phyloP scores from a whole-genome alignment of 2,888 invertebrate species.

The Brenthis ino region DNA sequence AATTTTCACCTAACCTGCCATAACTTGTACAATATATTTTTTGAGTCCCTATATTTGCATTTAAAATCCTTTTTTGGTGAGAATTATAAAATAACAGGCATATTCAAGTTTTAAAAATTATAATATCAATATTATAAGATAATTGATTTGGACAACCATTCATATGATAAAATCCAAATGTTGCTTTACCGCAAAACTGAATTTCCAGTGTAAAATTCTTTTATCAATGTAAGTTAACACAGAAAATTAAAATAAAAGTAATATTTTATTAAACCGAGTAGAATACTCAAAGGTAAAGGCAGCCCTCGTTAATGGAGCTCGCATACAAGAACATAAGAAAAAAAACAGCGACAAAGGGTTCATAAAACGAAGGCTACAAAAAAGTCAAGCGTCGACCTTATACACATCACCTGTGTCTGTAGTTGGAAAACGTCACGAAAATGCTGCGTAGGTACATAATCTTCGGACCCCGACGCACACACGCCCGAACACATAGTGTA shows the following conservation, averaged over 20 bases:
- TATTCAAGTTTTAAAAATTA: too few relatives aligned
- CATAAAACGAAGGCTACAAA: constrained; percentile 46
- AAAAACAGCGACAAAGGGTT: constrained; percentile 45
- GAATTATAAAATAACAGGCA: too few relatives aligned
- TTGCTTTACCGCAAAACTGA: neutral
- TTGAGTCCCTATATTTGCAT: too few relatives aligned
- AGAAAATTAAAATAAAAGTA: constrained; percentile 18
- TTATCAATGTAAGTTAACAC: neutral
- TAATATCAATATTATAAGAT: too few relatives aligned
- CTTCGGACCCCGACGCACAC: constrained; percentile 78
- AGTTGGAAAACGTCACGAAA: constrained; percentile 65
- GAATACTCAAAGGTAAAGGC: constrained; percentile 35
- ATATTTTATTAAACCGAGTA: constrained; percentile 28
- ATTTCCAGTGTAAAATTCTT: neutral
- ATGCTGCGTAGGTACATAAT: constrained; percentile 71
- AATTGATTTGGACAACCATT: too few relatives aligned
- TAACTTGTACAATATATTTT: too few relatives aligned
- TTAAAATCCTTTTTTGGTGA: too few relatives aligned
- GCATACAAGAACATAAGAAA: constrained; percentile 42
- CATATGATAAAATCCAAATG: too few relatives aligned
- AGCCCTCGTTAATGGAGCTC: constrained; percentile 42
- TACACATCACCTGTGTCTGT: constrained; percentile 46
- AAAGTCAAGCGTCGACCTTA: constrained; percentile 44
- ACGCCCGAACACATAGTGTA: constrained; percentile 52
- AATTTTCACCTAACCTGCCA: too few relatives aligned